Evolutionary conservation across 2,888 invertebrate genomes (phyloP), one percentile per base, ranked within the genome.

Genomic region (Andrena praecox): DNA sequence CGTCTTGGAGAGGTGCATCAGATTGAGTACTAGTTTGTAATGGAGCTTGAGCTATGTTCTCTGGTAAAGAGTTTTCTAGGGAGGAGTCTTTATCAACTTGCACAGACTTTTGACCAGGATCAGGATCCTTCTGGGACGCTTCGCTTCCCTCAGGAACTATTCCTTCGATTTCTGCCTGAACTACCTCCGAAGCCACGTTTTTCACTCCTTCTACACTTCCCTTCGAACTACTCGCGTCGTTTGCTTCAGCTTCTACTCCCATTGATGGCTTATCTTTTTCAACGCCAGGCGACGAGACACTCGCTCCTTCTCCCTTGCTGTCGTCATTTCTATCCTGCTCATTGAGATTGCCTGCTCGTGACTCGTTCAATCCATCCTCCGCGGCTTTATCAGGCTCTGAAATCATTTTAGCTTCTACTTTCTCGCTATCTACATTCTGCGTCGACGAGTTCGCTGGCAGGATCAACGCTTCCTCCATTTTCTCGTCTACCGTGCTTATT

Each of bases 11-110:
- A 24, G 24, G 24, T 56, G 3, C 10, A 24, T 56, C 12, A 24
- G 27, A 27, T 56, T 12, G 56, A 27, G 56, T 10, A 56, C 4
- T 24, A 10, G 56, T 20, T 56, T 56, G 4, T 10, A 27, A 4
- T 24, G 27, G 10, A 56, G 4, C 4, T 56, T 56, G 4, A 56
- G 10, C 24, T 24, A 10, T 56, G 12, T 10, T 56, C 1, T 56
- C 56, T 10, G 56, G 56, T 56, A 24, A 27, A 33, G 50, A 42
- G 73, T 48, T 83, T 59, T 52, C 66, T n/a, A 59, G 33, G 59
- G 42, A 24, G 52, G 77, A 73, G 70, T 67, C 59, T 63, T 77
- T 64, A 82, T 76, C 79, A 48, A 56, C 35, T 78, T 71, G 29
- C 7, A 52, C n/a, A 16, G 42, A 35, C 10, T 52, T 67, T 67